Evolutionary conservation across 2,888 invertebrate genomes (phyloP).

Genomic region (Odontomyia ornata): DNA sequence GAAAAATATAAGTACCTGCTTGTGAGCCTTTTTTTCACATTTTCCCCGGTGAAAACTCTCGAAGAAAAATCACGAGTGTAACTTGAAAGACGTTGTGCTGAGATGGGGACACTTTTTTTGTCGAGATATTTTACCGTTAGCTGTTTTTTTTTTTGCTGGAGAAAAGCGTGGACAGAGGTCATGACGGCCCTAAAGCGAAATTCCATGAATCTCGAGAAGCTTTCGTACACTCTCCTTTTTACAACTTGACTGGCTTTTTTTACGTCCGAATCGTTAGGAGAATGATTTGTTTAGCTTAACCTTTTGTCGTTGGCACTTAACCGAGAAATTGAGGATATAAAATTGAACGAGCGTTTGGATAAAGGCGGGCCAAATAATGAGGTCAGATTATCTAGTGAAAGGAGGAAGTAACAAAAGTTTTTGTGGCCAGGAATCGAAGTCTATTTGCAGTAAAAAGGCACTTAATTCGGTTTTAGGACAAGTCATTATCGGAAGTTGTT

Average conservation of each 20-base stretch:
- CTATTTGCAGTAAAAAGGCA: background rate
- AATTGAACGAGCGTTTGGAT: conserved; percentile 9
- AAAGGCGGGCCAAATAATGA: conserved; percentile 4
- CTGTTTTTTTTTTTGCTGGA: background rate
- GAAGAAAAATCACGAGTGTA: background rate
- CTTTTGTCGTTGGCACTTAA: conserved; percentile 31
- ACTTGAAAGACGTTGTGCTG: background rate
- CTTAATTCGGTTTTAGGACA: too few species aligned
- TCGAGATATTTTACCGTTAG: background rate
- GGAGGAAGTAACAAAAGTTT: background rate
- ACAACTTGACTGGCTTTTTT: background rate
- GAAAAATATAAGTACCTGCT: background rate
- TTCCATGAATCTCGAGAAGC: background rate
- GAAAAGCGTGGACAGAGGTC: background rate
- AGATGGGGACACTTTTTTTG: background rate
- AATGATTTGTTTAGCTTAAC: conserved; percentile 8
- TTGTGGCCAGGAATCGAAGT: background rate
- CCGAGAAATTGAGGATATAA: conserved; percentile 7
- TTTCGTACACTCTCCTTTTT: background rate
- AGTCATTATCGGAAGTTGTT: too few species aligned
- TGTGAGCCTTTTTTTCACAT: background rate
- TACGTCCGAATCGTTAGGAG: background rate
- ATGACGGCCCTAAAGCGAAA: background rate
- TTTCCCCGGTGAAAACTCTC: background rate
- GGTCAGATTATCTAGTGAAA: conserved; percentile 17